Base-by-base conservation (phyloP, 2,888 invertebrate species). In the Apeira syringaria region DNA sequence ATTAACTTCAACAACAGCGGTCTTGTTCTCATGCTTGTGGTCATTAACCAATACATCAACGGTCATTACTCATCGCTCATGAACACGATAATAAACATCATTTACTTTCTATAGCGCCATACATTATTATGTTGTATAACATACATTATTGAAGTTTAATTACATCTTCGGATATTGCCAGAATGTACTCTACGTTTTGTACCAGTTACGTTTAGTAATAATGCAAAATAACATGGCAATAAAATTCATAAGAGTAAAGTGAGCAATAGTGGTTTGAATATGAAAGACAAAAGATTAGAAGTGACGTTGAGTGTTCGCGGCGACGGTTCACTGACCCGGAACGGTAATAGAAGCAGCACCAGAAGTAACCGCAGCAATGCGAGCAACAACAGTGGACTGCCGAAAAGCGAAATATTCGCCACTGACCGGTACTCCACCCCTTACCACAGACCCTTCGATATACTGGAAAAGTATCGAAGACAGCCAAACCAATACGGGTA, bases 271-370 rank as follows among this genome's bases (percentile, higher is more conserved):
- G 10, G 48, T 57, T 28, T 50, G 59, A 82, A 49, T 49, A 89
- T 89, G 89, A 89, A 79, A 75, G 82, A 89, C 59, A 87, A 85
- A 73, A 83, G 86, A 74, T 66, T 90, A 18, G 81, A 90, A 76
- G 68, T 90, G 41, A 90, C 80, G 54, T 61, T 90, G 47, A 90
- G 86, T 62, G 89, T 90, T 42, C 82, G 87, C 24, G 88, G 89
- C 24, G 90, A 90, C 47, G 85, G 88, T 51, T 85, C 89, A 34
- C 58, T 89, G 49, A 78, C 74, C 46, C 74, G 89, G 28, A 81
- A 81, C 61, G 78, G 78, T 59, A 59, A 70, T 9, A 73, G 88
- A 52, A 82, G 86, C 56, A 89, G 89, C 45, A 76, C 55, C 12
- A 73, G 89, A 62, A 88, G 87, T 55, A 86, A 80, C 55, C 73